phyloP scores from a whole-genome alignment of 2,888 invertebrate genomes.

The Brassicogethes aeneus region DNA sequence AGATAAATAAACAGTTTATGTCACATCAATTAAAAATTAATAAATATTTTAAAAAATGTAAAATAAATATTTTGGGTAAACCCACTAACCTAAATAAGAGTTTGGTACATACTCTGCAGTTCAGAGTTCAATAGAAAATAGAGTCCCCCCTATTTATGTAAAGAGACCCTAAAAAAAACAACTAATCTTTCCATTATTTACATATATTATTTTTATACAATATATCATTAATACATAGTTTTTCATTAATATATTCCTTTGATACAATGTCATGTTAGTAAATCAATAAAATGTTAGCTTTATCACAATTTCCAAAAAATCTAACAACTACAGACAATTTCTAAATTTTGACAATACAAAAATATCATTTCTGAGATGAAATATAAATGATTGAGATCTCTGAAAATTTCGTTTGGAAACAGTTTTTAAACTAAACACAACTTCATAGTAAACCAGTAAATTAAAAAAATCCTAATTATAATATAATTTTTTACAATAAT shows the following conservation, averaged over 20 bases:
- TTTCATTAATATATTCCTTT: conserved; percentile 37
- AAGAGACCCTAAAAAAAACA: conserved; percentile 31
- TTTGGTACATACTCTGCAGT: too few species aligned
- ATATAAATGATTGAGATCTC: conserved; percentile 21
- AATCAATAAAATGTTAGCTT: conserved; percentile 27
- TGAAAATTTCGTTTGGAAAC: conserved; percentile 13
- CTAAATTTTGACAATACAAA: conserved; percentile 24
- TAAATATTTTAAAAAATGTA: too few species aligned
- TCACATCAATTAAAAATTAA: too few species aligned
- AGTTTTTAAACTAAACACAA: too few species aligned
- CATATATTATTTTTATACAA: conserved; percentile 32
- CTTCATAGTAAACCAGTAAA: too few species aligned
- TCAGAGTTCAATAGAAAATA: too few species aligned
- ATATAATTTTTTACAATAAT: too few species aligned
- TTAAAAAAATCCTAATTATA: too few species aligned
- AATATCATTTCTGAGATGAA: conserved; percentile 25
- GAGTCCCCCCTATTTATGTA: too few species aligned
- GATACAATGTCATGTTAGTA: conserved; percentile 19
- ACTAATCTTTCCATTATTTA: conserved; percentile 32
- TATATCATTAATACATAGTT: conserved; percentile 32
- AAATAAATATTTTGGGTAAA: too few species aligned
- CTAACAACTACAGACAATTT: conserved; percentile 27
- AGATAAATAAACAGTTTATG: too few species aligned
- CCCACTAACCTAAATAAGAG: too few species aligned
- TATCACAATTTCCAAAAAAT: conserved; percentile 40